Evolutionary conservation across 2,113 vertebrate species (phyloP).

Genomic region (Poeciliopsis turrubarensis): DNA sequence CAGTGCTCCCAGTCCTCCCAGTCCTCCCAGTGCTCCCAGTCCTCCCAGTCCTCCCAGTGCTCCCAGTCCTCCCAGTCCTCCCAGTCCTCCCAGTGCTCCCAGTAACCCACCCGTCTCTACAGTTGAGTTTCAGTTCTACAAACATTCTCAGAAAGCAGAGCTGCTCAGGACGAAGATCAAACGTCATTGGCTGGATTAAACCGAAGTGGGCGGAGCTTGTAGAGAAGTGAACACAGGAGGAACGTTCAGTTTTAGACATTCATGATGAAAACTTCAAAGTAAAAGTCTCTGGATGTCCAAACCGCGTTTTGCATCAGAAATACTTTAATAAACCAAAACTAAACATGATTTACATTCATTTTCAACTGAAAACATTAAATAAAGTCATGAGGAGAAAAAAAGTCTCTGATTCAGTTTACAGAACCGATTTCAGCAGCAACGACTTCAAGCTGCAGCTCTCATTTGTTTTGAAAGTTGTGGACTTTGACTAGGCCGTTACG

Average conservation of each 20-base stretch:
- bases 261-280: not conserved
- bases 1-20: not conserved
- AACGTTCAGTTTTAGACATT: conserved; percentile 23
- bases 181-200: conserved; percentile 45
- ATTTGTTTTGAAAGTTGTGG: not conserved
- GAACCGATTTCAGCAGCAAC: too few species aligned
- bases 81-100: not conserved
- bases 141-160: conserved; percentile 22
- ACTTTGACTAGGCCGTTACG: not conserved
- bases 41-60: not conserved
- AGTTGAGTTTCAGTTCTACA: conserved; percentile 32
- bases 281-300: not conserved
- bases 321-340: not conserved
- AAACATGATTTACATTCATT: not conserved
- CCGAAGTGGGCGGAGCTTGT: conserved; percentile 43
- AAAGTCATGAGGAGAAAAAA: not conserved
- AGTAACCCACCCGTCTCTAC: not conserved
- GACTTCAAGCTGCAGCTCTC: not conserved
- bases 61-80: not conserved
- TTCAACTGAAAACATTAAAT: not conserved
- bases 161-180: conserved; percentile 11
- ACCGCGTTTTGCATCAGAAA: not conserved
- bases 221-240: not conserved
- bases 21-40: not conserved
- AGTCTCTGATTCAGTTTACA: not conserved